phyloP scores from a whole-genome alignment of 2,113 vertebrate genomes.

The Microcebus ravelobensis region DNA sequence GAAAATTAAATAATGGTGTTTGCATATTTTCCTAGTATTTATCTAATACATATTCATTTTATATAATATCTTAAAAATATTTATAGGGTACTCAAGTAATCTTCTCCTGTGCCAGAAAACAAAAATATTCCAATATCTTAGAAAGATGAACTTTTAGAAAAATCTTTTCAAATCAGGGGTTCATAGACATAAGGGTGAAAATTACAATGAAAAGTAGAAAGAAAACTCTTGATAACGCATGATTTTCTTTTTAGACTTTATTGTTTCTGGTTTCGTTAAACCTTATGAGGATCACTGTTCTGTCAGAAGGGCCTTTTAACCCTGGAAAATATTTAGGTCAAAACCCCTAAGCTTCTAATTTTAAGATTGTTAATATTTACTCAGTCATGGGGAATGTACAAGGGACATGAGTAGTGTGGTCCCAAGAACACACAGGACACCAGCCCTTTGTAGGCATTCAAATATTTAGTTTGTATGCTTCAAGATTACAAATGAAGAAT shows the following conservation, averaged over 20 bases:
- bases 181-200: neutral
- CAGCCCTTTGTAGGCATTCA: neutral
- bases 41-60: neutral
- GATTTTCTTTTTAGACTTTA: conserved; percentile 14
- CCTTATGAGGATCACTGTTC: neutral
- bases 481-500: conserved; percentile 7
- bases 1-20: conserved; percentile 35
- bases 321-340: neutral
- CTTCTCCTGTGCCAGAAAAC: neutral
- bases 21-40: neutral
- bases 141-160: conserved; percentile 5
- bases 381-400: conserved; percentile 21
- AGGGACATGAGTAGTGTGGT: neutral
- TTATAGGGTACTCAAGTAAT: neutral
- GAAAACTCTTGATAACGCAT: neutral
- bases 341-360: conserved; percentile 29
- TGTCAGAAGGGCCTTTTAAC: neutral
- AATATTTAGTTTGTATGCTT: conserved; percentile 43
- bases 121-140: neutral
- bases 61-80: neutral
- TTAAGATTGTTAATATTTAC: conserved; percentile 39
- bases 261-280: conserved; percentile 18
- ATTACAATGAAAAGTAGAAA: neutral
- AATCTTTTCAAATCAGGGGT: neutral
- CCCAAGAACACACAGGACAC: conserved; percentile 34